These are phyloP conservation scores for Silurus aristotelis DNA, from an alignment of 2,797 vertebrate genomes.

Conservation along the genomic window DNA sequence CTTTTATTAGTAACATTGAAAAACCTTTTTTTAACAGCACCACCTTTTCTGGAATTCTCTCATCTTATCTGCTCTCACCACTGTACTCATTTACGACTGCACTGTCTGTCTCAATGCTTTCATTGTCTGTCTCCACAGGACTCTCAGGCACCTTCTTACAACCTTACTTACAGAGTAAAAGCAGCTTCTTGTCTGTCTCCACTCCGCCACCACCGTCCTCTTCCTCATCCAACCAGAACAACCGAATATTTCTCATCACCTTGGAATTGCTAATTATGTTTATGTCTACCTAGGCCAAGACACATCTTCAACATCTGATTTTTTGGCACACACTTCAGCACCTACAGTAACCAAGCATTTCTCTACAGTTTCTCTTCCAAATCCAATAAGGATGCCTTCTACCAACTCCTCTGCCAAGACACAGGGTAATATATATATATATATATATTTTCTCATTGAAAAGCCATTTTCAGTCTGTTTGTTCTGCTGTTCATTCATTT, in stretches of 20 bases:
- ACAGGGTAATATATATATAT: neutral
- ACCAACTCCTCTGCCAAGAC: neutral
- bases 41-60: constrained; percentile 12
- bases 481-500: neutral
- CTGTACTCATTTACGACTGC: constrained; percentile 17
- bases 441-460: neutral
- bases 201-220: constrained; percentile 49
- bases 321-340: neutral
- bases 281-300: constrained; percentile 19
- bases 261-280: constrained; percentile 6
- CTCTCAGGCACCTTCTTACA: constrained; percentile 10
- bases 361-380: neutral
- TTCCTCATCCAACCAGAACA: constrained; percentile 40
- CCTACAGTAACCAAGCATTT: neutral
- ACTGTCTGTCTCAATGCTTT: constrained; percentile 17
- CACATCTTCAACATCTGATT: neutral
- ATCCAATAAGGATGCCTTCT: neutral
- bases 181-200: constrained; percentile 63
- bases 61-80: constrained; percentile 19
- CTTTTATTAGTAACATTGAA: neutral
- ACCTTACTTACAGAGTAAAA: constrained; percentile 33
- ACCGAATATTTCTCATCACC: constrained; percentile 37
- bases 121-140: constrained; percentile 33
- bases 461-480: neutral
- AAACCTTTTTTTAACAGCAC: constrained; percentile 12